Base-by-base conservation (phyloP, 2,113 vertebrate species). In the Lonchura striata region DNA sequence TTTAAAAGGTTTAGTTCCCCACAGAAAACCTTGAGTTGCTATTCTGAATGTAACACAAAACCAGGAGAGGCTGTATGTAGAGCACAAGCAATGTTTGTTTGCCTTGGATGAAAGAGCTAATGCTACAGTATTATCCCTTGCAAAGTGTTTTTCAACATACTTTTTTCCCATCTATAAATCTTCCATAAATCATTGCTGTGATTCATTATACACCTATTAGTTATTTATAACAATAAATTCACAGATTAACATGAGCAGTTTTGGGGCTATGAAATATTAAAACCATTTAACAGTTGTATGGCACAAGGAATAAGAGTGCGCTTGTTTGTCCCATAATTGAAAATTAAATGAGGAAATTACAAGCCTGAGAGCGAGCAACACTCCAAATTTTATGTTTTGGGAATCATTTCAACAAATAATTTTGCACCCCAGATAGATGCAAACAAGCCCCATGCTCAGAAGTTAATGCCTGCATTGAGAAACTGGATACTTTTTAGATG, bases 261-360 rank as follows among this genome's bases (percentile, higher is more conserved):
- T 95, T 93, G 14, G 70, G 65, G 57, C 65, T 69, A 95, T 97
- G 59, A 97, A 95, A 97, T 94, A 92, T 97, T 96, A 74, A 97
- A 61, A 92, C 13, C 66, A 50, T 41, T 94, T 88, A 96, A 96
- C 91, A 92, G 88, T 60, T 95, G 66, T 7, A 69, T 22, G 8
- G 66, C 63, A 86, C 28, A 50, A 92, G 31, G 63, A 94, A 88
- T 79, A 79, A 52, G 41, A 53, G 33, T 21, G 24, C 1, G 10
- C 50, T 91, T 97, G 84, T 95, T 96, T 92, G 92, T 94, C 85
- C 79, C 91, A 50, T 96, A 97, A 95, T 94, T 97, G 95, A 95
- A 95, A 93, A 89, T 90, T 97, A 93, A 96, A 93, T 82, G 20
- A 90, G 53, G 70, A 94, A 95, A 94, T 95, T 95, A 95, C 95